Base-by-base conservation (phyloP, 2,113 vertebrate genomes). In the Callospermophilus lateralis region DNA sequence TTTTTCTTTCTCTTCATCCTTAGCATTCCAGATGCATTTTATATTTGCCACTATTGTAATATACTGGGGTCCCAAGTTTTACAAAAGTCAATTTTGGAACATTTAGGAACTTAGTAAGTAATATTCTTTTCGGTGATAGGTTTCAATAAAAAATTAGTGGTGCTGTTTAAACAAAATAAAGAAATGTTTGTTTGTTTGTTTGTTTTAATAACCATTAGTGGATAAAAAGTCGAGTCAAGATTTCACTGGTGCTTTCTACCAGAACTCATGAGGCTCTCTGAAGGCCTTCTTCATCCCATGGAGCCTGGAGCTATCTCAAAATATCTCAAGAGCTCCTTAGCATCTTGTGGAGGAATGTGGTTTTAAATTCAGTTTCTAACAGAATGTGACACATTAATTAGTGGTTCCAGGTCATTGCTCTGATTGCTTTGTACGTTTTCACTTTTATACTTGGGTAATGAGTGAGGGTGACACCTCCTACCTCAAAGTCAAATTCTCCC, bases 31-130 rank as follows among this genome's bases (percentile, higher is more conserved):
- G 30, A 61, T 72, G 39, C 1, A 42, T 81, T 95, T 93, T 78
- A n/a, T 89, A 55, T 72, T n/a, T 96, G 28, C 28, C 12, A 77
- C 39, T 72, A n/a, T 48, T 89, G 10, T 73, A 77, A 26, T 78
- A 4, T 84, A 24, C 28, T 77, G 22, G 34, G 24, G 39, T 81
- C 5, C 67, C 28, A 90, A 89, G 22, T 30, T 78, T 93, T 96
- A 84, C 53, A 1, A 84, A 87, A 42, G 80, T 84, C 9, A 70
- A 42, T 73, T 97, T 79, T 94, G 67, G 24, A 90, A 73, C 32
- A 84, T 88, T 67, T 91, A 61, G 16, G 58, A 19, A 77, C 26
- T 88, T 79, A 72, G 4, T 61, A 81, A 70, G 3, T 94, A 84
- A 51, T 84, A 51, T 94, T 92, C 17, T 88, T 94, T 61, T 77